These are phyloP conservation scores for Plagodis dolabraria DNA, from an alignment of 2,888 invertebrate genomes.

Conservation along the genomic window DNA sequence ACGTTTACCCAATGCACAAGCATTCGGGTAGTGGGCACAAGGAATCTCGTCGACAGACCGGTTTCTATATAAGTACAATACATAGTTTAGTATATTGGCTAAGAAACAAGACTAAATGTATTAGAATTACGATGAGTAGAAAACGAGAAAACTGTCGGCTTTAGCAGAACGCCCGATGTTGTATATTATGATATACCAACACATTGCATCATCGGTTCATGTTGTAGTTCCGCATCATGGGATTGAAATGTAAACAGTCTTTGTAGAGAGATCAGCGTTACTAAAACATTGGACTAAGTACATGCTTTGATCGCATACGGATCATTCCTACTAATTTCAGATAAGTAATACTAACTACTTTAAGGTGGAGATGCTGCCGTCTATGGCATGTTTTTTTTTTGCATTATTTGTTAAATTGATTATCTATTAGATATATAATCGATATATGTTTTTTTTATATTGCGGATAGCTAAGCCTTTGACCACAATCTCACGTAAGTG, in stretches of 20 bases:
- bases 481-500: too few species aligned
- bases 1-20: conserved; percentile 15
- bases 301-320: not conserved
- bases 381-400: too few species aligned
- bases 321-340: too few species aligned
- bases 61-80: conserved; percentile 25
- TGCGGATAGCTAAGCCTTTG: too few species aligned
- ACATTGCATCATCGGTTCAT: conserved; percentile 7
- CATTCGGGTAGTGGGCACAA: conserved; percentile 13
- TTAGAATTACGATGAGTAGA: conserved; percentile 8
- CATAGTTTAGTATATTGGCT: conserved; percentile 4
- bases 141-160: conserved; percentile 8
- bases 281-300: conserved; percentile 12
- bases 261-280: conserved; percentile 11
- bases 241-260: conserved; percentile 10
- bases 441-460: too few species aligned
- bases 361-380: too few species aligned
- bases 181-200: not conserved
- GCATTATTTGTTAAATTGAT: too few species aligned
- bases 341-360: too few species aligned
- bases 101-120: conserved; percentile 24
- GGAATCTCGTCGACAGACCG: conserved; percentile 22
- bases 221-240: conserved; percentile 4
- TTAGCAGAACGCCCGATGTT: not conserved
- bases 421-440: too few species aligned